Percentiles rank a stretch among this genome's conserved stretches.
These are phyloP conservation scores for Iguana delicatissima DNA, from an alignment of 2,797 vertebrate genomes.

Conservation along the genomic window DNA sequence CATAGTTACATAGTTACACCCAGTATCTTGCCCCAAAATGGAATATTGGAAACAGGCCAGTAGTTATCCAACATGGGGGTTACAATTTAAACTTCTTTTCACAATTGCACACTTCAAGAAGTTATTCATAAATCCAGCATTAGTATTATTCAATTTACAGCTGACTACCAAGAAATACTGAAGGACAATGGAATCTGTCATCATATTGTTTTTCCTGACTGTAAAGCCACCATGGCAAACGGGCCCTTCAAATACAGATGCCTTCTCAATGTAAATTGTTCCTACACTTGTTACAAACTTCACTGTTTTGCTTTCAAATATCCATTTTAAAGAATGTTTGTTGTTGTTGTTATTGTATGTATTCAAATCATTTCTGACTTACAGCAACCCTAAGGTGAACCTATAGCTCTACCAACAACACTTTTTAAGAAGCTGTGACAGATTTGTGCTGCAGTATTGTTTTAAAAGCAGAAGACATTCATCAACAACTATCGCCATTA, in stretches of 20 bases:
- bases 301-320: not conserved
- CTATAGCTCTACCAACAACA: not conserved
- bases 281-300: not conserved
- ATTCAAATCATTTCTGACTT: no score
- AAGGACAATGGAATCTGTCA: not conserved
- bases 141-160: not conserved
- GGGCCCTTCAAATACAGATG: not conserved
- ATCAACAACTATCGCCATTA: not conserved
- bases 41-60: no score
- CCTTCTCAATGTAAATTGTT: not conserved
- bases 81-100: not conserved
- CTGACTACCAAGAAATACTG: not conserved
- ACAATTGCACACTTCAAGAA: not conserved
- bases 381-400: no score
- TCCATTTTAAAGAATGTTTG: not conserved
- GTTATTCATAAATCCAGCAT: not conserved
- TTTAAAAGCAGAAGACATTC: not conserved
- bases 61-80: no score
- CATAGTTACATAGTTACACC: no score
- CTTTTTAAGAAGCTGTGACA: slow-evolving; percentile 6
- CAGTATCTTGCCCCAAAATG: no score
- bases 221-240: not conserved
- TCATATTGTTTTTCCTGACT: not conserved
- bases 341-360: no score
- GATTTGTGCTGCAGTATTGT: not conserved